Conservation (phyloP, 2,113 vertebrate species). For the Eidolon helvum region DNA sequence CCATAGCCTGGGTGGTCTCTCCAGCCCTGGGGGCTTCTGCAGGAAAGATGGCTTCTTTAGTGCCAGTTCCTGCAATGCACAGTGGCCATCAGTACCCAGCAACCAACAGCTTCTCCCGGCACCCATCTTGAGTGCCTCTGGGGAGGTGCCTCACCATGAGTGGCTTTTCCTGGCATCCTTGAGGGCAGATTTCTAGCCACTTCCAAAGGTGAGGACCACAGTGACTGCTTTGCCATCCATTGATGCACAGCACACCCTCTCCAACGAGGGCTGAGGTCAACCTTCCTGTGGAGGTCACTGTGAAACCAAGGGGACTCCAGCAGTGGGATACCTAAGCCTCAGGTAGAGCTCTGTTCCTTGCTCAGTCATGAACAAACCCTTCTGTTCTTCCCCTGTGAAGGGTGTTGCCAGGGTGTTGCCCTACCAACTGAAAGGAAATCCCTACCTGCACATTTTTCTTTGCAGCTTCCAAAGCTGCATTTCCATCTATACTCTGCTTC, state of each 20-base stretch:
- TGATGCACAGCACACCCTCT: not conserved
- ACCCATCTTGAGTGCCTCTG: not conserved
- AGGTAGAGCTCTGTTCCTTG: not conserved
- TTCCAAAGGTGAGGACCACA: not conserved
- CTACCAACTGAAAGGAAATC: no score
- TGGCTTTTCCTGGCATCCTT: not conserved
- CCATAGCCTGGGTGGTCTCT: not conserved
- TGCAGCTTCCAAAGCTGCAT: not conserved
- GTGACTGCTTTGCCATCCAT: not conserved
- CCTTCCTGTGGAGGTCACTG: not conserved
- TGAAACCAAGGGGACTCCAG: not conserved
- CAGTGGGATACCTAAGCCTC: no score
- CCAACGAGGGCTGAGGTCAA: not conserved
- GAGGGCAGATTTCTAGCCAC: not conserved
- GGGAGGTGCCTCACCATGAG: not conserved
- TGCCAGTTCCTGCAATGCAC: not conserved
- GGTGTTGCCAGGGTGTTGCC: not conserved
- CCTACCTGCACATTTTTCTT: not conserved
- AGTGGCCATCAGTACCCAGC: not conserved
- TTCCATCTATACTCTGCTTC: not conserved
- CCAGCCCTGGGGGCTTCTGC: not conserved
- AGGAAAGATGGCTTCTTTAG: not conserved
- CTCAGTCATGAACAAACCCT: not conserved
- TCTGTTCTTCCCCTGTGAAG: not conserved
- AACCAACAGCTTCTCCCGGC: not conserved